These are phyloP conservation scores for Megalopta genalis DNA, from an alignment of 1,140 invertebrate genomes.

Conservation along the genomic window DNA sequence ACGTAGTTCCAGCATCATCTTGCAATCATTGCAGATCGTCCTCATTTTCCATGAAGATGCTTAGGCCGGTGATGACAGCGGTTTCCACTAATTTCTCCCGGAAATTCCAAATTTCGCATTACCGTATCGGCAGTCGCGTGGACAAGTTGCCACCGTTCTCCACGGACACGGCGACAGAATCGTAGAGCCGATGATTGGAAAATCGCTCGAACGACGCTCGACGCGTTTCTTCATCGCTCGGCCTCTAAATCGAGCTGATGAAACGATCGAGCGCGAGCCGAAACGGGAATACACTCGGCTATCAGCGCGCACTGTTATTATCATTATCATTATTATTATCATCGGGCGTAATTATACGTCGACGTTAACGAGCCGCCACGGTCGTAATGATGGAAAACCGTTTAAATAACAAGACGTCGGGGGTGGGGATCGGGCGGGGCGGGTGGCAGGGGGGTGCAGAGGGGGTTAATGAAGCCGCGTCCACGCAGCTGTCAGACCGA, in stretches of 20 bases:
- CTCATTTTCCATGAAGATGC: no score
- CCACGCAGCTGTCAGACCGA: neutral
- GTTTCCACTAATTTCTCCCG: no score
- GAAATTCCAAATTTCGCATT: no score
- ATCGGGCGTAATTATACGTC: constrained; percentile 25
- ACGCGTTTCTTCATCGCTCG: neutral
- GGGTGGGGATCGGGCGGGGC: neutral
- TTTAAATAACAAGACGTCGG: constrained; percentile 24
- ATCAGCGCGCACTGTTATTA: constrained; percentile 5
- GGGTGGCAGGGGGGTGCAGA: no score
- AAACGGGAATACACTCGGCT: constrained; percentile 1
- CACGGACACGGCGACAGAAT: no score
- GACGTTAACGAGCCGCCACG: constrained; percentile 16
- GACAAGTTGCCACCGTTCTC: no score
- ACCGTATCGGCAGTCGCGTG: no score
- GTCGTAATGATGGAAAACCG: constrained; percentile 25
- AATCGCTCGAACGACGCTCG: no score
- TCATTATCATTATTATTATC: constrained; percentile 26
- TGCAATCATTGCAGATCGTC: no score
- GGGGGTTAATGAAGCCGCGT: neutral
- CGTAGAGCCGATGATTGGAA: no score
- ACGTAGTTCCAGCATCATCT: no score
- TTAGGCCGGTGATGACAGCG: no score
- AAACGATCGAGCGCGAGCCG: neutral
- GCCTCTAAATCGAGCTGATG: constrained; percentile 2